Evolutionary conservation across 2,888 invertebrate genomes (phyloP), one percentile per base, ranked within the genome.

Genomic region (Rugalucina vietnamica): DNA sequence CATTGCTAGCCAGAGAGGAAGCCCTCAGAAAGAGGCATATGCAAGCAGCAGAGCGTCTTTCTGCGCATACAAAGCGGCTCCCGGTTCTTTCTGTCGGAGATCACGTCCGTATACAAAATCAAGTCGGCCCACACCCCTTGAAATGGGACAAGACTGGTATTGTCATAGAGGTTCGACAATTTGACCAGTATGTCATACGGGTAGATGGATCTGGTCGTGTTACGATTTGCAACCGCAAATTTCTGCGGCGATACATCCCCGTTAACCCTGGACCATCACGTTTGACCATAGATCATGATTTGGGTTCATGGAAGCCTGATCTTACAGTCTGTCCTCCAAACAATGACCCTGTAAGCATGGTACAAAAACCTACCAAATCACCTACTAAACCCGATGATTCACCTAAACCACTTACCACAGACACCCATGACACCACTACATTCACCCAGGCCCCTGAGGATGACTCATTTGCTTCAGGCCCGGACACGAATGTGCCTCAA

Each of bases 111-210:
- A 84, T 90, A 10, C 89, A 91, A 71, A 90, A 91, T 65, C 91
- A 91, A 72, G 84, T 69, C n/a, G 89, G 86, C 21, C 83, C 80
- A 0, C 73, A 90, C 71, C 89, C 90, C 0, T 60, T 70, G 0
- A 90, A 90, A 81, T 90, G 90, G 90, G 90, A 89, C 83, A 90
- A 90, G 81, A 91, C 88, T 14, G 89, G 89, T 12, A 12, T 32
- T 21, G 79, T 90, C 27, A 79, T 89, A n/a, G 89, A 89, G 43
- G 90, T 89, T n/a, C 71, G 79, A 36, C 90, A 89, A 69, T 89
- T 75, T 71, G 85, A 89, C 57, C 84, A 90, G 57, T 89, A 89
- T 70, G 79, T 83, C 12, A 76, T 89, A 1, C 18, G 73, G 8
- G 72, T 89, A 1, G 81, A 90, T 85, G 88, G 89, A 18, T 86